Evolutionary conservation across 1,140 invertebrate genomes (phyloP).

Genomic region (Dendroctonus valens): DNA sequence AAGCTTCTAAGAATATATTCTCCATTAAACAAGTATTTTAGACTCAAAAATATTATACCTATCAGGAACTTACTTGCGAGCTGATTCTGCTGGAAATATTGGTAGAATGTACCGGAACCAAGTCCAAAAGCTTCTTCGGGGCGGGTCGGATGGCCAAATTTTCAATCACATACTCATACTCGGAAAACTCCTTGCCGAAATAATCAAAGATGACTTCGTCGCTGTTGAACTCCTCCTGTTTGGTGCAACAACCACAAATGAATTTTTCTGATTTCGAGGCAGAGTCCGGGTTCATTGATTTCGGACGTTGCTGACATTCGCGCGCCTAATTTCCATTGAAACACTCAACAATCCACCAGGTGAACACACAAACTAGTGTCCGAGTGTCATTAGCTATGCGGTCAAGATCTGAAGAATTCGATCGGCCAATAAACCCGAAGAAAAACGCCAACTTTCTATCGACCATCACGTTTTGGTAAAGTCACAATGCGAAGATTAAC

Average conservation of each 20-base stretch:
- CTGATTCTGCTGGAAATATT: conserved; percentile 1
- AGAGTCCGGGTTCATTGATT: conserved; percentile 10
- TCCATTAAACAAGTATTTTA: background rate
- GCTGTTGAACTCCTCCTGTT: conserved; percentile 12
- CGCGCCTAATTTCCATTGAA: conserved; percentile 7
- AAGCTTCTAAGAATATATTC: background rate
- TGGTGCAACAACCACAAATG: conserved; percentile 20
- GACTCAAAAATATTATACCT: background rate
- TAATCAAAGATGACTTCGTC: conserved; percentile 26
- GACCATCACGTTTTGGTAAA: conserved; percentile 55
- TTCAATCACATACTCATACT: conserved; percentile 36
- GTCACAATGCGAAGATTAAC: conserved; percentile 3
- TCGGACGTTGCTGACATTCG: conserved; percentile 11
- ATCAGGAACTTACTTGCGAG: background rate
- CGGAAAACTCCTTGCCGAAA: conserved; percentile 34
- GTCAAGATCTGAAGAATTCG: conserved; percentile 8
- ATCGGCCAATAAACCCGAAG: conserved; percentile 50
- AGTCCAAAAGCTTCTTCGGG: conserved; percentile 32
- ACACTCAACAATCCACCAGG: background rate
- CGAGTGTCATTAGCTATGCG: conserved; percentile 1
- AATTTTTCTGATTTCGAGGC: conserved; percentile 12
- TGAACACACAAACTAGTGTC: background rate
- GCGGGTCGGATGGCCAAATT: conserved; percentile 32
- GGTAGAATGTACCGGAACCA: conserved; percentile 27
- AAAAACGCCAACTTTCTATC: conserved; percentile 54